A percentile compares a stretch with the other conserved stretches of the same genome.
phyloP scores from a whole-genome alignment of 2,888 invertebrate genomes.

The Ochlodes sylvanus region DNA sequence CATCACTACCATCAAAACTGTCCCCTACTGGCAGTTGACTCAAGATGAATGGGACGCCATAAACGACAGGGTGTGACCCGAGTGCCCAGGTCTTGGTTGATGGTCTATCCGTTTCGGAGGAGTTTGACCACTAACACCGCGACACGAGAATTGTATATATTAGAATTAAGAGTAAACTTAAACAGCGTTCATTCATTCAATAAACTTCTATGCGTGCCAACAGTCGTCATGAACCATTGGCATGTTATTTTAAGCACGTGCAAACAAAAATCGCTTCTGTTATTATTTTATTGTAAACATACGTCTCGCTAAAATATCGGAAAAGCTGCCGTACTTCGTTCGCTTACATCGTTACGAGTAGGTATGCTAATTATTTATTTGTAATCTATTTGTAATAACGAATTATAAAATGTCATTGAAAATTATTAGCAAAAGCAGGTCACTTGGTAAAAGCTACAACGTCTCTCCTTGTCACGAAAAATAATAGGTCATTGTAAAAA shows the following conservation, averaged over 20 bases:
- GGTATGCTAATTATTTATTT: background rate
- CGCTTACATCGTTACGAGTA: background rate
- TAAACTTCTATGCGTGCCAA: conserved; percentile 43
- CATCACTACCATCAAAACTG: too few relatives aligned
- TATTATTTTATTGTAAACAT: conserved; percentile 36
- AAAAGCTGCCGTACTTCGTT: conserved; percentile 2
- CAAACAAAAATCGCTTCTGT: conserved; percentile 35
- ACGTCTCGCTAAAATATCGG: conserved; percentile 13
- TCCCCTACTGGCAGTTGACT: too few relatives aligned
- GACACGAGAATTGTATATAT: too few relatives aligned
- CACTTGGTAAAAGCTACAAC: background rate
- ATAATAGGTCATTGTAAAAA: conserved; percentile 18
- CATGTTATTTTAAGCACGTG: conserved; percentile 41
- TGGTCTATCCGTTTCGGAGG: too few relatives aligned
- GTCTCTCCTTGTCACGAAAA: background rate
- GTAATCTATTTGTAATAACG: too few relatives aligned
- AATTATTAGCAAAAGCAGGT: background rate
- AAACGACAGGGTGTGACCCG: too few relatives aligned
- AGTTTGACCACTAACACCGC: too few relatives aligned
- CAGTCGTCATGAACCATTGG: conserved; percentile 43
- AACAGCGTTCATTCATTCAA: conserved; percentile 45
- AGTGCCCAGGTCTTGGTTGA: too few relatives aligned
- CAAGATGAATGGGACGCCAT: too few relatives aligned
- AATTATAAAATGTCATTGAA: background rate
- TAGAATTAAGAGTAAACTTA: conserved; percentile 2